A percentile compares a stretch with the other conserved stretches of the same genome.
These are phyloP conservation scores for Brachionus manjavacas DNA, from an alignment of 1,140 invertebrate species.

Conservation along the genomic window DNA sequence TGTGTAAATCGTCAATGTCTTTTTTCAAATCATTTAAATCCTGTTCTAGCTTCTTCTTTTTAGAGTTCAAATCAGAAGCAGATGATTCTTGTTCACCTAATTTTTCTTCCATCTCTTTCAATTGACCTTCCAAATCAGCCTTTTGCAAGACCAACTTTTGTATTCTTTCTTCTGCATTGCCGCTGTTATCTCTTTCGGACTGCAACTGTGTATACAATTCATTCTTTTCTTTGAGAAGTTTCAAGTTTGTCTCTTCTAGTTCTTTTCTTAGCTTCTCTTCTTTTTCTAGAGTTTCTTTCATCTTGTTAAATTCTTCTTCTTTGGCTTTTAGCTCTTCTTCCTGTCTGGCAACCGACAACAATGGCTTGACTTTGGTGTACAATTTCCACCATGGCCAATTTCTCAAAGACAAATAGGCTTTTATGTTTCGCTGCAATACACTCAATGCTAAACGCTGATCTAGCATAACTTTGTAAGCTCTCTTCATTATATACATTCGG, in stretches of 20 bases:
- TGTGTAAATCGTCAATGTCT: slow-evolving; percentile 89
- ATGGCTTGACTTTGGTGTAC: slow-evolving; percentile 95
- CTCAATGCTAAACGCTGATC: slow-evolving; percentile 94
- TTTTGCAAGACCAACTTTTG: slow-evolving; percentile 90
- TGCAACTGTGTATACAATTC: slow-evolving; percentile 78
- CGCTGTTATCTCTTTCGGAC: slow-evolving; percentile 68
- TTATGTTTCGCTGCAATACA: slow-evolving; percentile 96
- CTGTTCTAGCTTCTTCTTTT: slow-evolving; percentile 91
- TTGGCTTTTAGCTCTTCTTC: slow-evolving; percentile 97
- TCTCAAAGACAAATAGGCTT: slow-evolving; percentile 92
- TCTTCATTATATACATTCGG: slow-evolving; percentile 74
- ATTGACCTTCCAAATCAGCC: slow-evolving; percentile 87
- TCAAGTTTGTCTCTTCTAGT: slow-evolving; percentile 83
- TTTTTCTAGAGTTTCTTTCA: slow-evolving; percentile 84
- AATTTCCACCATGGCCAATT: slow-evolving; percentile 99
- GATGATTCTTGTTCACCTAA: slow-evolving; percentile 90
- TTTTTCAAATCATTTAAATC: slow-evolving; percentile 88
- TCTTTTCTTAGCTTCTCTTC: slow-evolving; percentile 95
- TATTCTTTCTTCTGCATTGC: slow-evolving; percentile 83
- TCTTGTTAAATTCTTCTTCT: slow-evolving; percentile 88
- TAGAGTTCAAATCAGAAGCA: slow-evolving; percentile 79
- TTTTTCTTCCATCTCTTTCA: slow-evolving; percentile 92
- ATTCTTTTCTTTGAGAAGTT: slow-evolving; percentile 77
- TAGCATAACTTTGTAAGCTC: slow-evolving; percentile 92
- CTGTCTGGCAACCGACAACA: slow-evolving; percentile 93